A percentile compares a stretch with the other conserved stretches of the same genome.
Conservation (phyloP, 2,888 invertebrate genomes). For the Acheta domesticus region DNA sequence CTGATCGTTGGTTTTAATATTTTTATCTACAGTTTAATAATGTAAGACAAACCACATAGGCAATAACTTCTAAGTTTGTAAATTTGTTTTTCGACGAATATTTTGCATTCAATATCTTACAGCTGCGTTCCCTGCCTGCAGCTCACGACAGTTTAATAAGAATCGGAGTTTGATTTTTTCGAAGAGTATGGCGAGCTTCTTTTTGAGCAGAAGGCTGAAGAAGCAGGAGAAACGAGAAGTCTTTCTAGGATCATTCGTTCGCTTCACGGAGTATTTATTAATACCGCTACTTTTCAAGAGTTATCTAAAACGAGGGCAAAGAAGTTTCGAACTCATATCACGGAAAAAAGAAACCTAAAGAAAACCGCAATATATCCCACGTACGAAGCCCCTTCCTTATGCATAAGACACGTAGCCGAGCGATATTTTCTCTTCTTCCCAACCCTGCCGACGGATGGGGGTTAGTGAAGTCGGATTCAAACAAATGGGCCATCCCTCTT, state of each 20-base stretch:
- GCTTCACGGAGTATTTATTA: neutral
- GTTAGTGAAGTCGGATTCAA: too few species aligned
- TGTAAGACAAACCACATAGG: too few species aligned
- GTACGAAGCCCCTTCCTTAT: neutral
- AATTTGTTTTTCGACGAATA: neutral
- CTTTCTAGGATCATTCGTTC: neutral
- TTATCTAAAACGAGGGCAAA: neutral
- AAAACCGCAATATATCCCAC: neutral
- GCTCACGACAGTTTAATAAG: conserved; percentile 18
- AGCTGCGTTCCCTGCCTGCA: neutral
- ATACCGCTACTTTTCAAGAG: neutral
- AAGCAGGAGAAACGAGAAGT: neutral
- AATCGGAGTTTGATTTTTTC: conserved; percentile 3
- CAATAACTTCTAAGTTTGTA: neutral
- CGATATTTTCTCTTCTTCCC: neutral
- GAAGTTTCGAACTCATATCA: conserved; percentile 18
- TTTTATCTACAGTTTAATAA: too few species aligned
- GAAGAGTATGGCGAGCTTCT: too few species aligned
- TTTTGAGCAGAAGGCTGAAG: too few species aligned
- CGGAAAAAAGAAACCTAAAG: neutral
- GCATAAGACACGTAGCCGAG: neutral
- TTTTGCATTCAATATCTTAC: conserved; percentile 5
- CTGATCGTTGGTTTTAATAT: too few species aligned
- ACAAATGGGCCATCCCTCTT: too few species aligned
- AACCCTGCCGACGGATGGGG: too few species aligned